Percentiles rank a stretch among this genome's conserved stretches.
Conservation (phyloP, 2,888 invertebrate species). For the Chrysolina americana region DNA sequence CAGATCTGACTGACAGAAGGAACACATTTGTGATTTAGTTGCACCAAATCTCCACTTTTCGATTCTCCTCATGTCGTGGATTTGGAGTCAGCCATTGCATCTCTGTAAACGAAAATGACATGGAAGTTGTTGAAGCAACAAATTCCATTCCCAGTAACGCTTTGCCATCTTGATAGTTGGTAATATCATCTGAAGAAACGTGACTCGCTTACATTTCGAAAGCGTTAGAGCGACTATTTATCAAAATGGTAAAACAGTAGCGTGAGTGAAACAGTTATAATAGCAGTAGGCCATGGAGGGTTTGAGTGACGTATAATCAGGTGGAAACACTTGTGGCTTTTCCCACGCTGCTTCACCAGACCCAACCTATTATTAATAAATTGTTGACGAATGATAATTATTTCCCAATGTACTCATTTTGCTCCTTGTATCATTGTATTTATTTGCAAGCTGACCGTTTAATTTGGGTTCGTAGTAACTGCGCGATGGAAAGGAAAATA, state of each 20-base stretch:
- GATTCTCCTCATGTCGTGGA: too few relatives aligned
- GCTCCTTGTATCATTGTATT: slow-evolving; percentile 40
- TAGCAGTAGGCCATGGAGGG: slow-evolving; percentile 64
- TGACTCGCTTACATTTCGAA: slow-evolving; percentile 6
- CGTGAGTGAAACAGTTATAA: slow-evolving; percentile 62
- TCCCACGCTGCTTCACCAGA: slow-evolving; percentile 68
- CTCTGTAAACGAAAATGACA: too few relatives aligned
- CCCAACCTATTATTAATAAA: slow-evolving; percentile 69
- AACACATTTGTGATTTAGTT: too few relatives aligned
- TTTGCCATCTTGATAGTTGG: not conserved
- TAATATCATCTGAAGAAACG: slow-evolving; percentile 9
- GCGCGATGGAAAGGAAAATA: not conserved
- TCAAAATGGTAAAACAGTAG: slow-evolving; percentile 57
- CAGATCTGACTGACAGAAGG: too few relatives aligned
- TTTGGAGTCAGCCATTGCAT: too few relatives aligned
- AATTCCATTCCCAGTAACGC: not conserved
- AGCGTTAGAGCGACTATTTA: slow-evolving; percentile 44
- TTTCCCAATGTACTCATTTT: slow-evolving; percentile 60
- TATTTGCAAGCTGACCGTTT: slow-evolving; percentile 33
- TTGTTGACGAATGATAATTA: slow-evolving; percentile 68
- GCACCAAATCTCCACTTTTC: too few relatives aligned
- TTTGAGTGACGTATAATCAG: slow-evolving; percentile 70
- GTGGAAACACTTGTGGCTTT: slow-evolving; percentile 68
- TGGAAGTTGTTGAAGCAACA: too few relatives aligned
- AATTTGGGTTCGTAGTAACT: slow-evolving; percentile 1